These are phyloP conservation scores for Steatornis caripensis DNA, from an alignment of 2,113 vertebrate species.

Conservation along the genomic window DNA sequence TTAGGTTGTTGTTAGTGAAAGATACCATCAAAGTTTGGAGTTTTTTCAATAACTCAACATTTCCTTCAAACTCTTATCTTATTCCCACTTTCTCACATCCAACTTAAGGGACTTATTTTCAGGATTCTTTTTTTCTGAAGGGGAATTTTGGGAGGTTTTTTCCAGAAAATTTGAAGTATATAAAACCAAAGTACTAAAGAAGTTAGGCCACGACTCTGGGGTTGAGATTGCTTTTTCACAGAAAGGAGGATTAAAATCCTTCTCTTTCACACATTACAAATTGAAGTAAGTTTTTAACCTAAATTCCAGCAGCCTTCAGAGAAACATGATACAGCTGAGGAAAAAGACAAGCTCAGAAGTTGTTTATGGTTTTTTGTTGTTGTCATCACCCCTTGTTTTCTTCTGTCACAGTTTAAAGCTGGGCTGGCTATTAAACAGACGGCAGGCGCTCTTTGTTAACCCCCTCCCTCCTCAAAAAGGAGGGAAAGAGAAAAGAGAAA, in stretches of 20 bases:
- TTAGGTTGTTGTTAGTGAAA: background rate
- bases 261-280: background rate
- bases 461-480: too few relatives aligned
- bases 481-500: too few relatives aligned
- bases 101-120: background rate
- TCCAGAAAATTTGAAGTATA: background rate
- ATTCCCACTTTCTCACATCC: background rate
- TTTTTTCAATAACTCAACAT: background rate
- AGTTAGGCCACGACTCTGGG: background rate
- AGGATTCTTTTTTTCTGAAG: background rate
- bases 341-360: background rate
- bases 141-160: too few relatives aligned
- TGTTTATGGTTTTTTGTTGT: background rate
- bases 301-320: background rate
- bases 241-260: background rate
- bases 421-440: too few relatives aligned
- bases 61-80: background rate
- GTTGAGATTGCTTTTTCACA: background rate
- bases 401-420: too few relatives aligned
- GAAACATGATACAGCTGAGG: background rate
- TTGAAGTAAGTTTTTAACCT: background rate
- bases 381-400: background rate
- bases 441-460: too few relatives aligned
- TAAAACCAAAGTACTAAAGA: background rate
- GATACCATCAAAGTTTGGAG: accelerated